A percentile compares a stretch with the other conserved stretches of the same genome.
Conservation (phyloP, 92 coral and sea anemone genomes). For the Parazoanthus swiftii region DNA sequence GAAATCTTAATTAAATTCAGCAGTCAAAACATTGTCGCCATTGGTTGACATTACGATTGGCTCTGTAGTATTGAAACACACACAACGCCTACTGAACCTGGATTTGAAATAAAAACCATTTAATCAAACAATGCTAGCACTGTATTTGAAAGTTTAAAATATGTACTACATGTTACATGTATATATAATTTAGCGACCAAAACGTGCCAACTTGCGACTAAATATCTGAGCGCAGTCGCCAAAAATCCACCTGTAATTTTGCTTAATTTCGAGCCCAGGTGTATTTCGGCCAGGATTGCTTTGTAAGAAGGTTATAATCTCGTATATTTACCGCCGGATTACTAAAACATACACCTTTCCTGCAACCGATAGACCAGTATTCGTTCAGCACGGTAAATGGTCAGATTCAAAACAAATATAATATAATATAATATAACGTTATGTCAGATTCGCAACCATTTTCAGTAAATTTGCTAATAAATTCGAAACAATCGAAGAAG, state of each 20-base stretch:
- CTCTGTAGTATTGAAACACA: no score
- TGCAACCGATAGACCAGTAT: slow-evolving; percentile 8
- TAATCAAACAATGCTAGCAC: no score
- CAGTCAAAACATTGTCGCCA: no score
- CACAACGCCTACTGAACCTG: no score
- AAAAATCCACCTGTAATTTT: slow-evolving; percentile 5
- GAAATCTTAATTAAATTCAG: no score
- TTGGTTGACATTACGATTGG: no score
- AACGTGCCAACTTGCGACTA: slow-evolving; percentile 11
- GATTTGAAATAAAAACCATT: no score
- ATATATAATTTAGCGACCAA: slow-evolving; percentile 10
- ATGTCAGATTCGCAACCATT: no score
- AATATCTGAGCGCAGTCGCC: background rate
- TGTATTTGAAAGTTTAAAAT: no score
- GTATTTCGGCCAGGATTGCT: background rate
- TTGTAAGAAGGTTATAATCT: slow-evolving; percentile 5
- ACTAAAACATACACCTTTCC: slow-evolving; percentile 7
- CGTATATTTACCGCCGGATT: slow-evolving; percentile 8
- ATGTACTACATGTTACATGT: background rate
- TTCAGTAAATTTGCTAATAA: no score
- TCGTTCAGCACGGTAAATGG: slow-evolving; percentile 9
- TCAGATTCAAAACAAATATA: background rate
- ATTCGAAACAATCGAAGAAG: slow-evolving; percentile 8
- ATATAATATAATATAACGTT: background rate
- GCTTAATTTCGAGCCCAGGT: slow-evolving; percentile 2